A percentile compares a stretch with the other conserved stretches of the same genome.
phyloP scores from a whole-genome alignment of 1,140 invertebrate species.

The Drosophila bocki region DNA sequence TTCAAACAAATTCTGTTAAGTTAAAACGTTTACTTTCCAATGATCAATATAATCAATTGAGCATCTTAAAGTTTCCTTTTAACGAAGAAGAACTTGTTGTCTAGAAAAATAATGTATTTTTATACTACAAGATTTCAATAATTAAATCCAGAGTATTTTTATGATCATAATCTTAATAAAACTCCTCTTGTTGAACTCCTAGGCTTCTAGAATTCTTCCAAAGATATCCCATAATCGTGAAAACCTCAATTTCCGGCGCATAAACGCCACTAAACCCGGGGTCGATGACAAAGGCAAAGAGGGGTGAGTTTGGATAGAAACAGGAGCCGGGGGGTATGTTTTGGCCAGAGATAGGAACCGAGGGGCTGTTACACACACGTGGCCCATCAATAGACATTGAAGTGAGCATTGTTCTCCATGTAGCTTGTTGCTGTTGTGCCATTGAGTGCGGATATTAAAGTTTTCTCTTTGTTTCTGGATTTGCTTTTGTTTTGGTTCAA shows the following conservation, averaged over 20 bases:
- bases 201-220: neutral
- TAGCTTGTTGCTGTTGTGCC: slow-evolving; percentile 55
- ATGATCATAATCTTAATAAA: neutral
- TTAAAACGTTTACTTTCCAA: neutral
- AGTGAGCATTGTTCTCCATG: slow-evolving; percentile 45
- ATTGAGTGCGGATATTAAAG: slow-evolving; percentile 70
- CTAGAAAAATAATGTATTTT: neutral
- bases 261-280: slow-evolving; percentile 24
- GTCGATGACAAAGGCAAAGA: slow-evolving; percentile 11
- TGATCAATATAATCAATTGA: neutral
- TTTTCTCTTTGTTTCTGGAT: slow-evolving; percentile 49
- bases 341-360: slow-evolving; percentile 15
- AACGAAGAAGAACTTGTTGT: neutral
- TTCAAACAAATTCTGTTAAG: neutral
- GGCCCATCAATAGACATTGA: slow-evolving; percentile 72
- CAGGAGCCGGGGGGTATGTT: neutral
- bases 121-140: too few relatives aligned
- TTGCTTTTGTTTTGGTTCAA: slow-evolving; percentile 49
- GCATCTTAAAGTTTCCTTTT: too few relatives aligned
- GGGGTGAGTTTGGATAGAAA: neutral
- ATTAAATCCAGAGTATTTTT: too few relatives aligned
- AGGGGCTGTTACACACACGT: slow-evolving; percentile 38
- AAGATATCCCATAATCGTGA: slow-evolving; percentile 1
- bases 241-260: slow-evolving; percentile 21
- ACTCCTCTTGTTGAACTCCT: neutral